Conservation (phyloP, 2,797 vertebrate genomes). For the Calcarius lapponicus region DNA sequence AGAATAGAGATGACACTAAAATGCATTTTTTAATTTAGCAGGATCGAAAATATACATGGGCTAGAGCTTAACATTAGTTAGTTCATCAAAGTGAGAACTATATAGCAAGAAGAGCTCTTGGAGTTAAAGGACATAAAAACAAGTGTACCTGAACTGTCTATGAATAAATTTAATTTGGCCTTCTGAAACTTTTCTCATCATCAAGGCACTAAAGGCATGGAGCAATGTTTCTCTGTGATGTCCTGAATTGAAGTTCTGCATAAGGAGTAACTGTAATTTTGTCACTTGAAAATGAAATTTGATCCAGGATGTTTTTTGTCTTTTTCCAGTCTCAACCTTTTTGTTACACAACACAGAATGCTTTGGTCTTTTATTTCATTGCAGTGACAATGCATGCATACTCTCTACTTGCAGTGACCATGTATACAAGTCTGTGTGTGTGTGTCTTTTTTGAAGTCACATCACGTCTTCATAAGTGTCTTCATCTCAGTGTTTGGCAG, state of each 20-base stretch:
- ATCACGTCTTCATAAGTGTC: background rate
- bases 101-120: background rate
- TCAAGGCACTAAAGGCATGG: background rate
- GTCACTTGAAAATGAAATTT: background rate
- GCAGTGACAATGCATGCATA: background rate
- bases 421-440: rapidly evolving
- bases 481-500: background rate
- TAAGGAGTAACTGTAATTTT: background rate
- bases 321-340: background rate
- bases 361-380: background rate
- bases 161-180: background rate
- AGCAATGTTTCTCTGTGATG: background rate
- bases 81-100: background rate
- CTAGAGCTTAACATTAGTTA: background rate
- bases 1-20: background rate
- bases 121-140: background rate
- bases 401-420: background rate
- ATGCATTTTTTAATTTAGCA: background rate
- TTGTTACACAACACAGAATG: background rate
- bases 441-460: background rate
- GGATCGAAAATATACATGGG: background rate
- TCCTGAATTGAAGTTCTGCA: background rate
- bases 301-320: background rate
- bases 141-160: background rate
- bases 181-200: background rate